Conservation (phyloP, 1,140 invertebrate genomes). For the Aphelenchoides avenae region DNA sequence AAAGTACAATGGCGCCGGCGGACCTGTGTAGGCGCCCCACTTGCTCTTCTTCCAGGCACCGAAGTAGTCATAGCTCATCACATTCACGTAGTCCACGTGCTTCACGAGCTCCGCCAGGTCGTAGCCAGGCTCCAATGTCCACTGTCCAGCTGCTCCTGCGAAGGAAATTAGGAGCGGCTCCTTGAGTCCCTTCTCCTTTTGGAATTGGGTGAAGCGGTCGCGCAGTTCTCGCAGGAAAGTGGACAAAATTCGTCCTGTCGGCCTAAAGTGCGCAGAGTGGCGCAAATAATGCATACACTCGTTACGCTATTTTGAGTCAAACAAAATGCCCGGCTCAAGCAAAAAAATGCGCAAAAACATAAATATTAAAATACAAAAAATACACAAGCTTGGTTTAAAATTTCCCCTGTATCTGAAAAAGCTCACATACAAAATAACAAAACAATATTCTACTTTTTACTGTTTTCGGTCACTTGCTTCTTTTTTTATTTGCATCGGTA, state of each 20-base stretch:
- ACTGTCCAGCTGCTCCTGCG: constrained; percentile 56
- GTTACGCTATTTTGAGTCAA: no score
- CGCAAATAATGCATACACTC: no score
- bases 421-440: no score
- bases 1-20: no score
- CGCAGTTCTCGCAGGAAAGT: constrained; percentile 43
- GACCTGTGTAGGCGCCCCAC: constrained; percentile 56
- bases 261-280: constrained; percentile 33
- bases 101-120: constrained; percentile 45
- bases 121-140: constrained; percentile 58
- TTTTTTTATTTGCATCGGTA: no score
- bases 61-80: constrained; percentile 52
- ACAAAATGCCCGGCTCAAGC: no score
- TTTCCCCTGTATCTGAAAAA: no score
- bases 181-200: constrained; percentile 15
- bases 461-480: no score
- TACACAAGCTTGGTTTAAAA: no score
- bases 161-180: constrained; percentile 34
- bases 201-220: constrained; percentile 25
- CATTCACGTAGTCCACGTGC: constrained; percentile 53
- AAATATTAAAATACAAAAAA: no score
- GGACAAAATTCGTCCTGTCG: constrained; percentile 44
- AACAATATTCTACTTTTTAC: no score
- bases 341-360: no score
- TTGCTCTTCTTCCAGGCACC: constrained; percentile 40